phyloP scores from a whole-genome alignment of 2,797 vertebrate species.

The Tinamus major region DNA sequence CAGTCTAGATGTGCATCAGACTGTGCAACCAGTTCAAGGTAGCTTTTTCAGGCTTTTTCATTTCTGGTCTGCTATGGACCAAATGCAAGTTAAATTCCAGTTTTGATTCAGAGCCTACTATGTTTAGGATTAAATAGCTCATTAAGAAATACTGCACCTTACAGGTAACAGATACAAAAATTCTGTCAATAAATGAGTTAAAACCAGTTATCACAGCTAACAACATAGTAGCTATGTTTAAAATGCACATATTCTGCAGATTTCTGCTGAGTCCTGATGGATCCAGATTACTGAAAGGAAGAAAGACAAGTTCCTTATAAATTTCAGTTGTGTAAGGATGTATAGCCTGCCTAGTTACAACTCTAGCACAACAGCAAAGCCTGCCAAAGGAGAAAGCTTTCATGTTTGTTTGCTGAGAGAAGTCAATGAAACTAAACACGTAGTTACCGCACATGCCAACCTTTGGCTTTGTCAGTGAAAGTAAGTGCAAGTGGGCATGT shows the following conservation, averaged over 20 bases:
- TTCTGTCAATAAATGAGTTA: too few species aligned
- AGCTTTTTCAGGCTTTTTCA: background rate
- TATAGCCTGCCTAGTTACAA: background rate
- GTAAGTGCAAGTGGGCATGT: background rate
- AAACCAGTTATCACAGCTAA: too few species aligned
- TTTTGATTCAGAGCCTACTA: too few species aligned
- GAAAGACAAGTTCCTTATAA: background rate
- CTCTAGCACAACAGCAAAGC: background rate
- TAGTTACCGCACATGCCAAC: background rate
- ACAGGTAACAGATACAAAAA: too few species aligned
- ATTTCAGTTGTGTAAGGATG: background rate
- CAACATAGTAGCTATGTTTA: too few species aligned
- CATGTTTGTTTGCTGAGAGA: background rate
- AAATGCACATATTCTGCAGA: background rate
- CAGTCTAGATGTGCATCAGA: background rate
- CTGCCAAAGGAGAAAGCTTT: background rate
- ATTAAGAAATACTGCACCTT: too few species aligned
- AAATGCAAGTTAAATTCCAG: too few species aligned
- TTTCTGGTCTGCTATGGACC: background rate
- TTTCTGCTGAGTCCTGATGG: background rate
- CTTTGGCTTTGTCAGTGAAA: rapidly evolving
- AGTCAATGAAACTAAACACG: background rate
- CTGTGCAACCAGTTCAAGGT: background rate
- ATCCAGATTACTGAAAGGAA: background rate
- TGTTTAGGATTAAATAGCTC: too few species aligned